A percentile compares a stretch with the other conserved stretches of the same genome.
phyloP scores from a whole-genome alignment of 2,888 invertebrate species.

The Caradrina kadenii region DNA sequence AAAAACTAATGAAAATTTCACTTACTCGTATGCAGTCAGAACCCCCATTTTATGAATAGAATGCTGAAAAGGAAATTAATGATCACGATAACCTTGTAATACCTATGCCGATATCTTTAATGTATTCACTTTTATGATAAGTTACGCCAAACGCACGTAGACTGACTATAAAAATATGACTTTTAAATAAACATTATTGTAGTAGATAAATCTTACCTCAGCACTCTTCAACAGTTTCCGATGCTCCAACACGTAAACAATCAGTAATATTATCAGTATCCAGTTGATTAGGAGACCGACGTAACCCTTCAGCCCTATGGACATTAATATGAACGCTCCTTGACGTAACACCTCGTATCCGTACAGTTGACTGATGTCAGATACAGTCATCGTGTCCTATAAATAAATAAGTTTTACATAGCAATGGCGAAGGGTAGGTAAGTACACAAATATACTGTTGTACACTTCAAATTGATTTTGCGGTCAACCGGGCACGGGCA shows the following conservation, averaged over 20 bases:
- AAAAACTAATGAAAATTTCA: conserved; percentile 34
- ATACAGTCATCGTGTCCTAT: not conserved
- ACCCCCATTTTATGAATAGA: conserved; percentile 78
- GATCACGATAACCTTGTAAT: not conserved
- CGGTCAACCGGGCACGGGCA: too few relatives aligned
- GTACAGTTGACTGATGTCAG: conserved; percentile 38
- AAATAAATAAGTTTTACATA: conserved; percentile 5
- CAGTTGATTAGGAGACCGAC: conserved; percentile 70
- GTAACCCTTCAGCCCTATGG: conserved; percentile 76
- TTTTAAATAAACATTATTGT: not conserved
- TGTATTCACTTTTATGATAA: not conserved
- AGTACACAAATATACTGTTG: too few relatives aligned
- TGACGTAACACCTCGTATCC: conserved; percentile 70
- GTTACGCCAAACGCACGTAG: too few relatives aligned
- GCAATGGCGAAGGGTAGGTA: not conserved
- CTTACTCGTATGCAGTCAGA: conserved; percentile 80
- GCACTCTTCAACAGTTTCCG: conserved; percentile 59
- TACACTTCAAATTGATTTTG: too few relatives aligned
- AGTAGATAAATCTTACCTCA: conserved; percentile 66
- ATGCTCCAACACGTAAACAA: conserved; percentile 65
- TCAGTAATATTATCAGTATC: conserved; percentile 69
- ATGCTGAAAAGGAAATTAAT: conserved; percentile 70
- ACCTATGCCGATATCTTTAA: not conserved
- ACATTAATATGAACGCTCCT: conserved; percentile 76
- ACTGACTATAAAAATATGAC: too few relatives aligned